Base-by-base conservation (phyloP, 2,888 invertebrate genomes). In the Diabrotica balteata region DNA sequence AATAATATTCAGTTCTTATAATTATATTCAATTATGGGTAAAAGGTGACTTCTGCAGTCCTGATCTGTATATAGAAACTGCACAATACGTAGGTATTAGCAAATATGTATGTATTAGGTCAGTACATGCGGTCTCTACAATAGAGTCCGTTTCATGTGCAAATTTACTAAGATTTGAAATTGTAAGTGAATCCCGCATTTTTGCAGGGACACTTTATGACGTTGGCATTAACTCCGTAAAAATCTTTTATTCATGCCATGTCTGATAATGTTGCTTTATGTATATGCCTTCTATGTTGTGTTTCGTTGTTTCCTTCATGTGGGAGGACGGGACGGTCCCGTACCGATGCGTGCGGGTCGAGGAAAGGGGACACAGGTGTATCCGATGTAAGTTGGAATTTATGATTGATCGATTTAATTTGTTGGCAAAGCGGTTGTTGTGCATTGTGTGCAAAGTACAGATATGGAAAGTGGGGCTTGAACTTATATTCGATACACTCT, bases 111-210 rank as follows among this genome's bases (percentile, higher is more conserved):
- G 47, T 47, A 53, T 32, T 57, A 63, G 49, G 52, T 62, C 73
- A 54, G 63, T 50, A 64, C n/a, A 57, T 57, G 44, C 44, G 55
- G 44, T 57, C 17, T n/a, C 45, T 8, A 57, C 32, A 32, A 59
- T 51, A 66, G 59, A 49, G 68, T 70, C 72, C 72, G 78, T 75
- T 79, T 76, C 75, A 75, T 79, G 79, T 78, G 79, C 79, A 80
- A 79, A 80, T 79, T 75, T 57, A 70, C 68, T 71, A 69, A 75
- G 68, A 79, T 80, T 80, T 79, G 77, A 80, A 80, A 80, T 80
- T 78, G 77, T 79, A 80, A 80, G 76, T 77, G 75, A 78, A 74
- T 57, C 70, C 66, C 61, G 71, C 68, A 76, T 74, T 77, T 78
- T 78, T 75, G 71, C 61, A 63, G 70, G 73, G 76, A 78, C 77